Base-by-base conservation (phyloP, 2,888 invertebrate genomes). In the Aquatica leii region DNA sequence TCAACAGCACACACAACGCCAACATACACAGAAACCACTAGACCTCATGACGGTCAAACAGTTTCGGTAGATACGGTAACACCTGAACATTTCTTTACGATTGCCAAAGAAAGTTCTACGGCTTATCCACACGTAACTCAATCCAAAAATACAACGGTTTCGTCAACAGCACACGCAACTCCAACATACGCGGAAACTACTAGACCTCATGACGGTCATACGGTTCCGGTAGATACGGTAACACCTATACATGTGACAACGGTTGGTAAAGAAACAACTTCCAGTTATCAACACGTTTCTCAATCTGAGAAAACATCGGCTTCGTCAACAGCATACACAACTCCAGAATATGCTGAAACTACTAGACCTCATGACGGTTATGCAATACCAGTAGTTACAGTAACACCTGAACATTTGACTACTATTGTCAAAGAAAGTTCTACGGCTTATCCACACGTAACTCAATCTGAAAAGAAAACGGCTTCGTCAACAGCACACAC, bases 351-450 rank as follows among this genome's bases (percentile, higher is more conserved):
- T 5, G 2, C 50, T 5, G 50, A 50, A 50, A 50, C 50, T 1
- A 5, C 20, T 14, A 15, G n/a, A 12, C 24, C 50, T 14, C 21
- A 1, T 21, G 20, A 31, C 15, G 15, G 24, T 31, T 3, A 2
- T 4, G 21, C 24, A 24, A 14, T 9, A n/a, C 17, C 24, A 14
- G 8, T 9, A 34, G 15, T 1, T 15, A 37, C 50, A 8, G 40
- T 15, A 46, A 55, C 51, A 6, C 50, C 65, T 21, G 53, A 24
- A 6, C 24, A 24, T 24, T 24, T 24, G 24, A 24, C 24, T 6
- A 24, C 24, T 2, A 6, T 24, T 24, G 24, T 2, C 24, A 24
- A 24, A 24, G 24, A 24, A n/a, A n/a, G n/a, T 24, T 4, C 17
- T 18, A 8, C 40, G 17, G 31, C n/a, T 40, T 18, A 24, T 34